phyloP scores from a whole-genome alignment of 2,797 vertebrate genomes.

The Amniataba percoides region DNA sequence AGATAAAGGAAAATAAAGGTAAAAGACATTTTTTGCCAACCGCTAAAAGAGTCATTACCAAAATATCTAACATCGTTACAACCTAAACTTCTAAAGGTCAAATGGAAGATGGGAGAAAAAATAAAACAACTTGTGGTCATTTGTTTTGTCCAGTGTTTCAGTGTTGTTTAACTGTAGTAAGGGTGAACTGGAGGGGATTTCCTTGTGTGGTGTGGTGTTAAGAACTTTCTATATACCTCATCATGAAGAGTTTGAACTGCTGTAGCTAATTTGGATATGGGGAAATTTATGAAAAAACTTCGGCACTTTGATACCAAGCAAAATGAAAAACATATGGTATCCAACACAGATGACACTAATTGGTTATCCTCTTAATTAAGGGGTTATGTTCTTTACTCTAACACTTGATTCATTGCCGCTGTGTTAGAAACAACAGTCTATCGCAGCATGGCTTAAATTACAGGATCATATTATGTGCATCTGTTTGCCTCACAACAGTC shows the following conservation, averaged over 20 bases:
- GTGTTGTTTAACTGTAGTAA: background rate
- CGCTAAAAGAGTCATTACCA: background rate
- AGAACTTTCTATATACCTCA: constrained; percentile 1
- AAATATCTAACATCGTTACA: background rate
- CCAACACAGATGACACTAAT: background rate
- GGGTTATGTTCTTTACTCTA: background rate
- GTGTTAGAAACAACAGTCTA: background rate
- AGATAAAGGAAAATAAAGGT: background rate
- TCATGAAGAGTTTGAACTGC: background rate
- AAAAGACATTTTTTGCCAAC: background rate
- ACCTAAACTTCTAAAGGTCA: background rate
- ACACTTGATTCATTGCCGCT: background rate
- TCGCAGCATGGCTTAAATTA: background rate
- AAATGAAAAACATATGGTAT: background rate
- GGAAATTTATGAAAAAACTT: constrained; percentile 5
- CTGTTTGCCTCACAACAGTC: background rate
- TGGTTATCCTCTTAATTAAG: background rate
- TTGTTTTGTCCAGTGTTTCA: constrained; percentile 19
- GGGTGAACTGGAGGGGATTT: constrained; percentile 22
- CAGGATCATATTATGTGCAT: background rate
- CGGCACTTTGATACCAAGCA: background rate
- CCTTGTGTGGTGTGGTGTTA: background rate
- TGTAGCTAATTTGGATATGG: constrained; percentile 9
- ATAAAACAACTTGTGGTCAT: constrained; percentile 1
- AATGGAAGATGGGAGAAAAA: constrained; percentile 10